Percentiles rank a stretch among this genome's conserved stretches.
phyloP scores from a whole-genome alignment of 2,888 invertebrate genomes.

The Microplitis manilae region DNA sequence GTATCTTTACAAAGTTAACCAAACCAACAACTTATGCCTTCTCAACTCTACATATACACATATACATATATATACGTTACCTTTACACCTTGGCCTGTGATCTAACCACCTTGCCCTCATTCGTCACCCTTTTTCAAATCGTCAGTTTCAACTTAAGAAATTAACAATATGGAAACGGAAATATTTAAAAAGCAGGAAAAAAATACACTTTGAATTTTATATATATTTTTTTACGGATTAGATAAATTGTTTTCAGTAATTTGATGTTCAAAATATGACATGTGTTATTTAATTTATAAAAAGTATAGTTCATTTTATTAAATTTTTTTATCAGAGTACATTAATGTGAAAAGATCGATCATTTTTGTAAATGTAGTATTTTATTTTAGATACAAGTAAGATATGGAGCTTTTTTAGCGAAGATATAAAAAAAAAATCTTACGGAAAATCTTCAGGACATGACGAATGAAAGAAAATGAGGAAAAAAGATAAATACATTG shows the following conservation, averaged over 20 bases:
- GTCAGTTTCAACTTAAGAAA: background rate
- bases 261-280: too few species aligned
- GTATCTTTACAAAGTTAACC: slow-evolving; percentile 4
- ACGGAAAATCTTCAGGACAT: background rate
- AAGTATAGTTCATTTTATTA: too few species aligned
- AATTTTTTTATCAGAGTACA: background rate
- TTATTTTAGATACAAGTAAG: background rate
- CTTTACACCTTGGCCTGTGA: background rate
- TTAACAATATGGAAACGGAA: background rate
- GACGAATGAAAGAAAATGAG: background rate
- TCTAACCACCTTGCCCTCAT: background rate
- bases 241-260: background rate
- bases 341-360: background rate
- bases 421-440: background rate
- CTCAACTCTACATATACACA: slow-evolving; percentile 21
- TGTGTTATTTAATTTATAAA: too few species aligned
- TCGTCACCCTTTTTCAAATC: background rate
- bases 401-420: background rate
- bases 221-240: background rate
- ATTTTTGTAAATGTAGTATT: background rate
- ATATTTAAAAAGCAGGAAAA: background rate
- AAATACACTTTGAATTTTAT: background rate
- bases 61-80: background rate
- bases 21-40: slow-evolving; percentile 5
- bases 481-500: background rate